Evolutionary conservation across 2,113 vertebrate genomes (phyloP).

Genomic region (Vicugna pacos): DNA sequence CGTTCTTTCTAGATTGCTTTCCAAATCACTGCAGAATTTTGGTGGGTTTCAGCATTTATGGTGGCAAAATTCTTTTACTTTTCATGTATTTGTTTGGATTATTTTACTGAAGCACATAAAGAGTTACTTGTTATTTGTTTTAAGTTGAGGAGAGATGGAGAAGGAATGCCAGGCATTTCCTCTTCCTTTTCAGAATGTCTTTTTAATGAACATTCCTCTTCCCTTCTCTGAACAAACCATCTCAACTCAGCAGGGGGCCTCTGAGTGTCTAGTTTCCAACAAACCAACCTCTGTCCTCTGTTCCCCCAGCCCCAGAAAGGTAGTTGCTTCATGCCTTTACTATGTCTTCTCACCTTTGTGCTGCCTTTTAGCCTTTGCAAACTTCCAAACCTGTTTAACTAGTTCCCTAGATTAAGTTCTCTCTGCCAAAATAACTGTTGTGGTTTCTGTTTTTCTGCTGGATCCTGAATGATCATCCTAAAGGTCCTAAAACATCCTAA

Average conservation of each 20-base stretch:
- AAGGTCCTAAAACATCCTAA: not conserved
- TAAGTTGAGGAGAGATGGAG: slow-evolving; percentile 67
- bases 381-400: not conserved
- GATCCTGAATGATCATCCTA: not conserved
- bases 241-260: not conserved
- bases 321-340: not conserved
- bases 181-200: slow-evolving; percentile 74
- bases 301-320: not conserved
- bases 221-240: slow-evolving; percentile 48
- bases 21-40: not conserved
- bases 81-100: slow-evolving; percentile 56
- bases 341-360: not conserved
- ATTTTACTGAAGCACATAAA: slow-evolving; percentile 48
- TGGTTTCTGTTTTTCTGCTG: slow-evolving; percentile 12
- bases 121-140: slow-evolving; percentile 76
- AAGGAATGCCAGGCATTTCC: slow-evolving; percentile 81
- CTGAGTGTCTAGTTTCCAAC: not conserved
- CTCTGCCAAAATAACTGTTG: not conserved
- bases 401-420: slow-evolving; percentile 38
- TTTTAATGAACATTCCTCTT: slow-evolving; percentile 72
- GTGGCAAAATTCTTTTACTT: slow-evolving; percentile 52
- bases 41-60: slow-evolving; percentile 42
- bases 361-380: not conserved
- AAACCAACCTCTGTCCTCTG: not conserved
- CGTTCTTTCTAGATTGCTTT: slow-evolving; percentile 1